These are phyloP conservation scores for Lepidurus packardi DNA, from an alignment of 1,140 invertebrate species.

Conservation along the genomic window DNA sequence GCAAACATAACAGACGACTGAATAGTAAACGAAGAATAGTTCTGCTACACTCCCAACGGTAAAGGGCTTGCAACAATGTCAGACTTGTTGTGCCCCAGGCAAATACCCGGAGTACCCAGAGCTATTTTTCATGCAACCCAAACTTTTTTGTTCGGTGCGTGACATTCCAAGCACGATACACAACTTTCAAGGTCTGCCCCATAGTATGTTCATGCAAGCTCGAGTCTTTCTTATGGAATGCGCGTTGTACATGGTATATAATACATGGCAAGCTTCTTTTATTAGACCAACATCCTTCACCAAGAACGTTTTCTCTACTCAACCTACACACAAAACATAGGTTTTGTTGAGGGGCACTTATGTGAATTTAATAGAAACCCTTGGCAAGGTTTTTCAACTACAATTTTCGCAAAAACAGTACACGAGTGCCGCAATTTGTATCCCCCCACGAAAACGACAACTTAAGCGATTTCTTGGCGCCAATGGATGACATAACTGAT, in stretches of 20 bases:
- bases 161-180: slow-evolving; percentile 21
- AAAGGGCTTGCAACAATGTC: not conserved
- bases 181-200: not conserved
- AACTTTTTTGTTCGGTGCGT: slow-evolving; percentile 6
- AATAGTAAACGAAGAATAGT: no score
- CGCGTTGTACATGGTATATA: not conserved
- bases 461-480: slow-evolving; percentile 10
- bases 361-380: not conserved
- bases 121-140: not conserved
- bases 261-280: slow-evolving; percentile 9
- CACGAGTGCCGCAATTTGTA: not conserved
- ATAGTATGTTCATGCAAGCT: not conserved
- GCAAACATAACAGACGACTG: no score
- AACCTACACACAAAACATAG: not conserved
- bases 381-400: not conserved
- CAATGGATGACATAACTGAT: not conserved
- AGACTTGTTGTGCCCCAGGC: not conserved
- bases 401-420: not conserved
- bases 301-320: not conserved
- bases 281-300: not conserved
- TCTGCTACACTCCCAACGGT: not conserved
- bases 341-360: not conserved
- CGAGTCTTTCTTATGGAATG: not conserved
- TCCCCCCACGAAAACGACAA: not conserved
- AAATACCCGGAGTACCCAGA: not conserved